Percentiles rank a stretch among this genome's conserved stretches.
phyloP scores from a whole-genome alignment of 2,888 invertebrate genomes.

The Onthophagus sagittarius region DNA sequence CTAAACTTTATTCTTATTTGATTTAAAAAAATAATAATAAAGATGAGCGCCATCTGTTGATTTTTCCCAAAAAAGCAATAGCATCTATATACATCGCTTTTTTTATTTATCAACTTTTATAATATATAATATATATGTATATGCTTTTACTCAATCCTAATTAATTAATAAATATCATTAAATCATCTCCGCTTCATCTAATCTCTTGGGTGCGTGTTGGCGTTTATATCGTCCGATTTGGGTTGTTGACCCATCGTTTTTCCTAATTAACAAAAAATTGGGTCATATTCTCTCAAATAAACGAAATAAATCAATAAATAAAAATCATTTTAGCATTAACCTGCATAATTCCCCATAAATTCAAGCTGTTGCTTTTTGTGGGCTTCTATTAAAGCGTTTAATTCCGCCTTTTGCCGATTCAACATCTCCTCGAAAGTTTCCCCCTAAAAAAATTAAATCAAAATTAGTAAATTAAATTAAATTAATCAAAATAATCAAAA shows the following conservation, averaged over 20 bases:
- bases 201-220: neutral
- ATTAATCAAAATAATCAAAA: neutral
- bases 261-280: neutral
- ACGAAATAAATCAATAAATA: neutral
- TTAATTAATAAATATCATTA: neutral
- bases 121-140: neutral
- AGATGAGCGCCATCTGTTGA: too few relatives aligned
- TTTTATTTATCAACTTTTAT: neutral
- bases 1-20: too few relatives aligned
- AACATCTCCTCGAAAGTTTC: conserved; percentile 50
- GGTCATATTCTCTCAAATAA: too few relatives aligned
- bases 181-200: neutral
- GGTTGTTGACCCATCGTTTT: neutral
- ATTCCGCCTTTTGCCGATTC: conserved; percentile 54
- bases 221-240: neutral
- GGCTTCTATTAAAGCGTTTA: conserved; percentile 53
- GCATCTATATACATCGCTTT: neutral
- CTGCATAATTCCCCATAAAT: conserved; percentile 43
- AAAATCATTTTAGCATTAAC: conserved; percentile 17
- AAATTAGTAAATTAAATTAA: neutral
- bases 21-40: too few relatives aligned
- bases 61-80: too few relatives aligned
- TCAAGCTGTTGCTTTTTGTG: conserved; percentile 52
- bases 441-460: conserved; percentile 37
- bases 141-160: neutral